Base-by-base conservation (phyloP, 2,888 invertebrate genomes). In the Tiphia femorata region DNA sequence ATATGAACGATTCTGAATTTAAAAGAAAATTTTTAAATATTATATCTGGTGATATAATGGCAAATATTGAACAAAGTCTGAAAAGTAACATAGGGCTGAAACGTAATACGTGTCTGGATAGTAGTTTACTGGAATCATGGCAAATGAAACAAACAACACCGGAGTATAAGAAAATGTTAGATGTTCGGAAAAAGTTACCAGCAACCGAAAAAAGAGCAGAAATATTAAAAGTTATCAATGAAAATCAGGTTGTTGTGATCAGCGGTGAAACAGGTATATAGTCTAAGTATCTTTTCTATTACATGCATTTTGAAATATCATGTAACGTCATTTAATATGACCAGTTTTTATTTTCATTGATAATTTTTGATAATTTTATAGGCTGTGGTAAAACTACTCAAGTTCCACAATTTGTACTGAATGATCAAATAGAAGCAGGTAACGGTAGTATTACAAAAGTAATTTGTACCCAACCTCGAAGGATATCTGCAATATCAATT, bases 371-470 rank as follows among this genome's bases (percentile, higher is more conserved):
- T 47, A 33, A 19, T 42, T 49, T 63, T 59, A 30, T 79, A 7
- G 96, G 97, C 0, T 97, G 96, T 86, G 97, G 97, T 3, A 97
- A 97, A 85, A 97, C 96, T 4, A 97, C 97, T 1, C 96, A 96
- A 85, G 90, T 97, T 4, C 92, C 95, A 1, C 97, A 97, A 84
- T 91, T 94, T 74, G 90, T 98, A 74, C 85, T 97, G 67, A 97
- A 97, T 79, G 86, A 92, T 70, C 91, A 89, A 70, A 89, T 96
- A 21, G 75, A 84, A 49, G 84, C 85, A 23, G 86, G 88, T 0
- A 86, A 84, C 57, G 97, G 93, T 2, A 93, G 93, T 0, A 78
- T 88, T 58, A 92, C 95, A 63, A 91, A 88, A 74, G 90, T 98
- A 69, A 84, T 96, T 49, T 94, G 96, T 72, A 96, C 97, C 0